Conservation (phyloP, 2,888 invertebrate species). For the Nomada flava region DNA sequence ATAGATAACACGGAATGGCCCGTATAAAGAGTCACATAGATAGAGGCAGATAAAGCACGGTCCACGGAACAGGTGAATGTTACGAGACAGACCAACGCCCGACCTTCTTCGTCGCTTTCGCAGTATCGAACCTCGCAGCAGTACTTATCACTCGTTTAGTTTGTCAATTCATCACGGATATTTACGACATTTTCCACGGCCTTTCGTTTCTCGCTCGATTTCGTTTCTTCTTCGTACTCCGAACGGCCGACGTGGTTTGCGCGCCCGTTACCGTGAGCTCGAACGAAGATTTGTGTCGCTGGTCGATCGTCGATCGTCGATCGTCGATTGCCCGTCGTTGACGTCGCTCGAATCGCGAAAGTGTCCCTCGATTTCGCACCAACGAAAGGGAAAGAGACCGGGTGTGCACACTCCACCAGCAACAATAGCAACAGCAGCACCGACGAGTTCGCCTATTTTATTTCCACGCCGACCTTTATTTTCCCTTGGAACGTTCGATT, state of each 20-base stretch:
- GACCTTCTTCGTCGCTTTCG: conserved; percentile 68
- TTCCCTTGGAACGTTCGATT: not conserved
- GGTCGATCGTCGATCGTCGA: conserved; percentile 20
- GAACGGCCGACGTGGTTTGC: conserved; percentile 2
- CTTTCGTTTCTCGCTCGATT: not conserved
- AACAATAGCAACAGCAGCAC: conserved; percentile 12
- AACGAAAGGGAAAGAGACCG: conserved; percentile 16
- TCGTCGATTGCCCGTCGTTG: conserved; percentile 1
- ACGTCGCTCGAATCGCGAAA: conserved; percentile 49
- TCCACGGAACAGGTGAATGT: conserved; percentile 82
- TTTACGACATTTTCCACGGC: conserved; percentile 1
- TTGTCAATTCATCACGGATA: not conserved
- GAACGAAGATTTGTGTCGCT: conserved; percentile 7
- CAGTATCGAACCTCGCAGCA: conserved; percentile 42
- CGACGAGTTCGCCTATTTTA: conserved; percentile 17
- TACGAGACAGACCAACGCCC: conserved; percentile 80
- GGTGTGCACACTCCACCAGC: conserved; percentile 35
- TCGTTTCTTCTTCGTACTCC: conserved; percentile 4
- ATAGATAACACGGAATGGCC: conserved; percentile 81
- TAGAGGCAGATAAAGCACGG: conserved; percentile 82
- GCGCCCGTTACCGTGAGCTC: conserved; percentile 13
- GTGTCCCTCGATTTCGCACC: conserved; percentile 48
- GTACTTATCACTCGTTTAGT: conserved; percentile 22
- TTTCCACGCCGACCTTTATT: conserved; percentile 13
- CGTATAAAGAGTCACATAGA: conserved; percentile 82